Base-by-base conservation (phyloP, 2,888 invertebrate species). In the Eilema griseolum region DNA sequence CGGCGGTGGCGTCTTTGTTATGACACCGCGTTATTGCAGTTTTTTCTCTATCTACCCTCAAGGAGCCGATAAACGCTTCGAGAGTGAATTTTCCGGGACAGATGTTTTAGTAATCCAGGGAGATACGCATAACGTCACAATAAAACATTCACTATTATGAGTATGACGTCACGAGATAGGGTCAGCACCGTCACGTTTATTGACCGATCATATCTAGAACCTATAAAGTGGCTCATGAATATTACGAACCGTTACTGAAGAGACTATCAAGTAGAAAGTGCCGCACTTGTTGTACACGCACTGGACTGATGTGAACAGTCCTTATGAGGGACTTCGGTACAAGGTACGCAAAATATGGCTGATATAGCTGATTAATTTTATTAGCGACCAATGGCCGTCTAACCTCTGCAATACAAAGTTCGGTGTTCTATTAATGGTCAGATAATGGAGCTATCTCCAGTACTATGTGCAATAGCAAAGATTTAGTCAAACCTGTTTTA, bases 51-150 rank as follows among this genome's bases (percentile, higher is more conserved):
- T 92, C 93, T 93, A 90, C 94, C 93, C 93, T 92, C 91, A 85
- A 90, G 89, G 85, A 85, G 83, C 86, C 92, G 91, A 91, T 92
- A 91, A 92, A 90, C 88, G 90, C 78, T 85, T 90, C 87, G 89
- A 93, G 93, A 93, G 94, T 92, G 93, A 94, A 95, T 94, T 94
- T 94, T 94, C 95, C 93, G 93, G 90, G 92, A 94, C 95, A 95
- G 95, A 95, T 95, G 95, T 94, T 94, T 92, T 91, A 92, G 94
- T 90, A 91, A 92, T 92, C 90, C 90, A 83, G 84, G 75, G 79
- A 83, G 83, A 88, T 86, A 88, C 80, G 83, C 84, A 81, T 81
- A 83, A 76, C 84, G 84, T 82, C 80, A 85, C 88, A 90, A 90
- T 92, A 91, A 92, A 93, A 92, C 91, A 90, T 91, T 90, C 87